Percentiles rank a stretch among this genome's conserved stretches.
Conservation (phyloP, 2,797 vertebrate genomes). For the Malurus splendens region DNA sequence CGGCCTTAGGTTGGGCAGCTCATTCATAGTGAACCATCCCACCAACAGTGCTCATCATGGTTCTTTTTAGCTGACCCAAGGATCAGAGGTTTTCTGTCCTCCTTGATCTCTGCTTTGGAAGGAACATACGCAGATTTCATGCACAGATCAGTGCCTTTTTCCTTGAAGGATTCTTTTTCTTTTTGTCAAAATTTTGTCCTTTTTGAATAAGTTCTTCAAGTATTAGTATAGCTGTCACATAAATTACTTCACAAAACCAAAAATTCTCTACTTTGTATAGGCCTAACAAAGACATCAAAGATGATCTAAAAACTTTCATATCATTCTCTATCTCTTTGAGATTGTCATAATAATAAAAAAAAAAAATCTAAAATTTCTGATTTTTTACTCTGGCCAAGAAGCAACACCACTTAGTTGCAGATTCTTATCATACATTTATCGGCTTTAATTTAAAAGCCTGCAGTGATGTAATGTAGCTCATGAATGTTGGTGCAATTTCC, state of each 20-base stretch:
- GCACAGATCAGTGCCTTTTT: background rate
- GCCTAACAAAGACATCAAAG: background rate
- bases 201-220: background rate
- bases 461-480: background rate
- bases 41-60: rapidly evolving
- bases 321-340: background rate
- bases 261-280: background rate
- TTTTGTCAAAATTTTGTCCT: background rate
- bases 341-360: background rate
- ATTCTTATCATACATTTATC: background rate
- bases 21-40: background rate
- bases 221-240: background rate
- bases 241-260: background rate
- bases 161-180: background rate
- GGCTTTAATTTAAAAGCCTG: background rate
- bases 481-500: background rate
- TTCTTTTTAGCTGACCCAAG: background rate
- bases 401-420: background rate
- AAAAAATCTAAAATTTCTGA: background rate
- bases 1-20: background rate
- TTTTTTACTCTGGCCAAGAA: background rate
- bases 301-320: background rate
- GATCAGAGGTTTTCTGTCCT: background rate
- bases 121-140: background rate
- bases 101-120: background rate